Evolutionary conservation across 2,888 invertebrate species (phyloP).

Genomic region (Ornithoptera priamus): DNA sequence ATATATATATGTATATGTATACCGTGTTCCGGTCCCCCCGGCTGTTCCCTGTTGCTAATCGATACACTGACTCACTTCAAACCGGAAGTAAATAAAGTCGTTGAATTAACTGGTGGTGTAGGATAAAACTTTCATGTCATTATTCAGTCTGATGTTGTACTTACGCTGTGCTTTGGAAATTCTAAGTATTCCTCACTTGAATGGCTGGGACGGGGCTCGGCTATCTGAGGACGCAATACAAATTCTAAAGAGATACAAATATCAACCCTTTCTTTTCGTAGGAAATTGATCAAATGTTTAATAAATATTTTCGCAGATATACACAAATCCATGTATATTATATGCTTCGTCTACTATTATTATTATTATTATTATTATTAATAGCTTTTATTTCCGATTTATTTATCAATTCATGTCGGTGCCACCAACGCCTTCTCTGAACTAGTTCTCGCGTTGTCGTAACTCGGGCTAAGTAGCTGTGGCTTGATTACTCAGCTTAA

Average conservation of each 20-base stretch:
- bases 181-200: conserved; percentile 27
- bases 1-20: too few relatives aligned
- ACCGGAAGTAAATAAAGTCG: too few relatives aligned
- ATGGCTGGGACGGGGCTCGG: conserved; percentile 15
- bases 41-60: too few relatives aligned
- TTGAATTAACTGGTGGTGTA: not conserved
- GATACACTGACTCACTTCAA: too few relatives aligned
- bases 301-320: not conserved
- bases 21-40: too few relatives aligned
- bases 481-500: too few relatives aligned
- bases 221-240: conserved; percentile 23
- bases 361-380: not conserved
- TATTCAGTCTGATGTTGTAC: not conserved
- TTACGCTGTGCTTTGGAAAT: conserved; percentile 22
- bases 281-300: conserved; percentile 9
- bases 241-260: conserved; percentile 13
- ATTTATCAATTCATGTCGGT: too few relatives aligned
- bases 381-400: too few relatives aligned
- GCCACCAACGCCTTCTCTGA: too few relatives aligned
- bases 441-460: too few relatives aligned
- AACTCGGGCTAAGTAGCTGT: too few relatives aligned
- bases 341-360: not conserved
- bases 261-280: not conserved
- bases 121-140: not conserved
- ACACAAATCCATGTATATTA: not conserved